phyloP scores from a whole-genome alignment of 2,113 vertebrate genomes.

The Vidua chalybeata region DNA sequence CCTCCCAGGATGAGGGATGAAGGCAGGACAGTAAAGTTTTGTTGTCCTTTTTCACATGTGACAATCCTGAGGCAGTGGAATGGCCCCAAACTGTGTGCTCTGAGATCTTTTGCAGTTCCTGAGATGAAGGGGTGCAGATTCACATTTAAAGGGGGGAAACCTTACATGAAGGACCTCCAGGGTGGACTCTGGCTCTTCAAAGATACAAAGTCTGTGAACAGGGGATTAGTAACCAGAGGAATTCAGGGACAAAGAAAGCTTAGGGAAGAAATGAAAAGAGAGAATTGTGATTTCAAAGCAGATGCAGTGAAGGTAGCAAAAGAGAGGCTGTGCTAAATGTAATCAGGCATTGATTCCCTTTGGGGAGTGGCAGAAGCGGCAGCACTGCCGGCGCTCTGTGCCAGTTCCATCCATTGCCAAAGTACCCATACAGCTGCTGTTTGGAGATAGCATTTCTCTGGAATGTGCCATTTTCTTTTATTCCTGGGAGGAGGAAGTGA shows the following conservation, averaged over 20 bases:
- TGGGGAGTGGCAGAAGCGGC: background rate
- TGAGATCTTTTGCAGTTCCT: background rate
- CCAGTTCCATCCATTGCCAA: background rate
- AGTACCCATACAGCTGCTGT: constrained; percentile 30
- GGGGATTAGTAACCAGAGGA: background rate
- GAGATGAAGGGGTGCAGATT: background rate
- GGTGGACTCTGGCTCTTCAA: background rate
- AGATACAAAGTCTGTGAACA: background rate
- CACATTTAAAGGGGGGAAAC: background rate
- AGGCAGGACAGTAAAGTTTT: background rate
- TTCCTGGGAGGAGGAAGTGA: background rate
- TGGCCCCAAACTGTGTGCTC: background rate
- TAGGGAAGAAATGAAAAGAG: background rate
- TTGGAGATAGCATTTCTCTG: constrained; percentile 54
- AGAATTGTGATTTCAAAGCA: background rate
- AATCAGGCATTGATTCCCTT: background rate
- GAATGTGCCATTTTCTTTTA: constrained; percentile 29
- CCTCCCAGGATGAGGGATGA: background rate
- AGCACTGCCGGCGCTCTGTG: background rate
- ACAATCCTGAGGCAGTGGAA: background rate
- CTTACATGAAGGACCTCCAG: background rate
- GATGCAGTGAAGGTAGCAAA: background rate
- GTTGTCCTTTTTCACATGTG: background rate
- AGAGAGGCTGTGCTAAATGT: background rate
- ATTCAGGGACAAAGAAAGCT: background rate